Evolutionary conservation across 2,113 vertebrate species (phyloP).

Genomic region (Cyphomyrus discorhynchus): DNA sequence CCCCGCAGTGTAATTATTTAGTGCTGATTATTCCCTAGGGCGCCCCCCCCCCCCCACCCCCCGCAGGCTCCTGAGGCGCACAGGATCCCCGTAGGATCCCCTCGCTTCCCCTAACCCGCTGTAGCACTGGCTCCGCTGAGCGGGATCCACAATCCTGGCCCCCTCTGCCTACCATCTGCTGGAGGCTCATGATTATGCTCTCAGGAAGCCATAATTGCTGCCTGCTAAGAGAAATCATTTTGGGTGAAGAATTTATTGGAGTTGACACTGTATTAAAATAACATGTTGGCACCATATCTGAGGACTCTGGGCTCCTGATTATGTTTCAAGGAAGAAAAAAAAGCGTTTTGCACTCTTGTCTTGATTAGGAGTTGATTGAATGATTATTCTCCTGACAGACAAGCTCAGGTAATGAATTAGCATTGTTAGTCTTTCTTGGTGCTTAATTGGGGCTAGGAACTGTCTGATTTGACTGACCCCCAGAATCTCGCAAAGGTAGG

Average conservation of each 20-base stretch:
- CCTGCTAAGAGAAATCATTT: slow-evolving; percentile 37
- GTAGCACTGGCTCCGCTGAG: neutral
- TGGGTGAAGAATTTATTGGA: slow-evolving; percentile 31
- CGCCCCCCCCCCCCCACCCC: too few relatives aligned
- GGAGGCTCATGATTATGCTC: slow-evolving; percentile 33
- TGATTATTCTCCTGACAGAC: slow-evolving; percentile 26
- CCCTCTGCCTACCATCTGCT: slow-evolving; percentile 39
- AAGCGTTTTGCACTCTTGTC: slow-evolving; percentile 7
- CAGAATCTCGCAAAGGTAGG: neutral
- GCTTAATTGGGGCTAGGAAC: slow-evolving; percentile 21
- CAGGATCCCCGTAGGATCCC: neutral
- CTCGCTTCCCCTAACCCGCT: neutral
- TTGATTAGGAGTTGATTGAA: slow-evolving; percentile 30
- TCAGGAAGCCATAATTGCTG: slow-evolving; percentile 45
- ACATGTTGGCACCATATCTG: slow-evolving; percentile 26
- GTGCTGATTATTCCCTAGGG: neutral
- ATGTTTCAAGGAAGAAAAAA: slow-evolving; percentile 39
- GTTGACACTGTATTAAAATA: slow-evolving; percentile 41
- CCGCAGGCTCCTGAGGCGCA: neutral
- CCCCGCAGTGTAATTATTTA: neutral
- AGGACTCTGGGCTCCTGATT: slow-evolving; percentile 33
- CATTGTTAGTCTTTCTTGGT: slow-evolving; percentile 18
- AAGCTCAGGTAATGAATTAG: slow-evolving; percentile 25
- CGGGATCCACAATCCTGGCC: slow-evolving; percentile 2
- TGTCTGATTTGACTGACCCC: neutral